These are phyloP conservation scores for Antitype chi DNA, from an alignment of 2,888 invertebrate species.

Conservation along the genomic window DNA sequence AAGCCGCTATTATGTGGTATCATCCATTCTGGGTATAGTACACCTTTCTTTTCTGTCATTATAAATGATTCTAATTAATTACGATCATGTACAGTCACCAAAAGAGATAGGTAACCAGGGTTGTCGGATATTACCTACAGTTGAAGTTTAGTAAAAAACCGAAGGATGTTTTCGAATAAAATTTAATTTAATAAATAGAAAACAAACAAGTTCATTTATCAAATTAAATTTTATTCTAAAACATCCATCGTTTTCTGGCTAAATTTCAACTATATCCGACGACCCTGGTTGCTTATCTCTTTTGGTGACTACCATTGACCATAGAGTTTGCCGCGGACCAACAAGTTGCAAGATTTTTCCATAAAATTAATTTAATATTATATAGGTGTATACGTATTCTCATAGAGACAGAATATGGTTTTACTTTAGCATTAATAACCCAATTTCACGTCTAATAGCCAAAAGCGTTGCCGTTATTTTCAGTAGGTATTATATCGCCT, in stretches of 20 bases:
- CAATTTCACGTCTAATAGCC: constrained; percentile 1
- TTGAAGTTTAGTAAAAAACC: no score
- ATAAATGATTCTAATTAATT: neutral
- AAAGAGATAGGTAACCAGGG: no score
- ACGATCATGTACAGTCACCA: no score
- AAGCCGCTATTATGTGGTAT: no score
- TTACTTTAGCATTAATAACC: neutral
- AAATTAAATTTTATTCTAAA: no score
- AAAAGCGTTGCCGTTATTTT: constrained; percentile 1
- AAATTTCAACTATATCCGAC: no score
- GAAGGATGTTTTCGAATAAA: no score
- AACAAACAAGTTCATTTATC: no score
- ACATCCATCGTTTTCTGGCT: no score
- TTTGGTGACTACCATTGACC: neutral
- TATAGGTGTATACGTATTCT: neutral
- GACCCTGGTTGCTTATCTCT: no score
- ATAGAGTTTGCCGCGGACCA: neutral
- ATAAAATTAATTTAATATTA: neutral
- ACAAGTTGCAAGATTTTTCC: neutral
- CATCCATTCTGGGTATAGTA: neutral
- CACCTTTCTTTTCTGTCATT: neutral
- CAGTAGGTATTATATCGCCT: constrained; percentile 1
- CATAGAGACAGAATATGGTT: neutral
- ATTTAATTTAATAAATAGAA: no score
- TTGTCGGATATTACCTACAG: no score